phyloP scores from a whole-genome alignment of 2,797 vertebrate species.

The Garrulus glandarius region DNA sequence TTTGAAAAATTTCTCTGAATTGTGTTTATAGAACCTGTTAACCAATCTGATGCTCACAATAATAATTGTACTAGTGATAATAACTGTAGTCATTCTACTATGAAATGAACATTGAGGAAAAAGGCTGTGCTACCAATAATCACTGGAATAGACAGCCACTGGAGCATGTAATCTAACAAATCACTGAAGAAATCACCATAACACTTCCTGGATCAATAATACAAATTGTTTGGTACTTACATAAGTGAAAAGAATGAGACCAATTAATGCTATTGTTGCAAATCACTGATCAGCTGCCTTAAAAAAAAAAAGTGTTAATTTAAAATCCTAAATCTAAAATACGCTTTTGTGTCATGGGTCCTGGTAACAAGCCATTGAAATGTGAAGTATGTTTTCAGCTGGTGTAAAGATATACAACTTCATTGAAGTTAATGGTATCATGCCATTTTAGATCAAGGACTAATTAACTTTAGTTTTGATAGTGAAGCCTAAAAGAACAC shows the following conservation, averaged over 20 bases:
- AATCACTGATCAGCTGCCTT: not conserved
- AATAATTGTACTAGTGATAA: constrained; percentile 40
- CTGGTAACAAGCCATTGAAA: not conserved
- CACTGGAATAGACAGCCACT: not conserved
- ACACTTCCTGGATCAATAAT: constrained; percentile 13
- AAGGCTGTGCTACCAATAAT: constrained; percentile 12
- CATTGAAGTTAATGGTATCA: not conserved
- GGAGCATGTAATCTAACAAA: not conserved
- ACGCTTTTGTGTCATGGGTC: not conserved
- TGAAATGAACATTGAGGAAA: constrained; percentile 16
- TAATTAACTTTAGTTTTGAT: not conserved
- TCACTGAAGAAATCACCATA: not conserved
- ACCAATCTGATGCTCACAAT: not conserved
- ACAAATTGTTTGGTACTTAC: not conserved
- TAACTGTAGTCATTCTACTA: constrained; percentile 15
- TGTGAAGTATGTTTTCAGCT: not conserved
- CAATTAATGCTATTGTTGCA: not conserved
- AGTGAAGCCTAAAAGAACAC: not conserved
- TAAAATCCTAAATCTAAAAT: not conserved
- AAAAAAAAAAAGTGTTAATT: not conserved
- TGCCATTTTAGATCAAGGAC: not conserved
- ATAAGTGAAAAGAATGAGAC: not conserved
- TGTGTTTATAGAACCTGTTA: constrained; percentile 29
- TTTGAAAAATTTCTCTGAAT: not conserved
- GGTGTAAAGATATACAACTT: not conserved